These are phyloP conservation scores for Menidia menidia DNA, from an alignment of 2,797 vertebrate genomes.

Conservation along the genomic window DNA sequence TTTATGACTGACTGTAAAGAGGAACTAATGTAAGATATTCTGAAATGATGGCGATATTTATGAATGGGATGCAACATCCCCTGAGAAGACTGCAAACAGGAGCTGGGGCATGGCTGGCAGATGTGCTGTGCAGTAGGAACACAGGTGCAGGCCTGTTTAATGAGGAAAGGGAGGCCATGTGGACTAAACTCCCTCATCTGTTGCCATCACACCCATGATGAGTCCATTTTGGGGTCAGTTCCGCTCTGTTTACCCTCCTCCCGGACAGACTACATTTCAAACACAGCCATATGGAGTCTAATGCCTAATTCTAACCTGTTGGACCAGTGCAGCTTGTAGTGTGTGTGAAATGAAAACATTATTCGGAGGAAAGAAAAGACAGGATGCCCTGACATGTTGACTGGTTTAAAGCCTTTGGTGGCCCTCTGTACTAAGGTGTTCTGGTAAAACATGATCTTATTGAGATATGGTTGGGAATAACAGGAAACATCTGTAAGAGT, in stretches of 20 bases:
- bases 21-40: slow-evolving; percentile 42
- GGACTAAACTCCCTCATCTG: slow-evolving; percentile 82
- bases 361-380: no score
- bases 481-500: no score
- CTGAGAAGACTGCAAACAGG: slow-evolving; percentile 48
- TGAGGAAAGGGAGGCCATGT: slow-evolving; percentile 74
- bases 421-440: no score
- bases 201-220: slow-evolving; percentile 78
- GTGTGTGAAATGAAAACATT: background rate
- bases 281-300: slow-evolving; percentile 60
- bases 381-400: no score
- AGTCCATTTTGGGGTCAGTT: slow-evolving; percentile 80
- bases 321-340: slow-evolving; percentile 8
- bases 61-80: slow-evolving; percentile 46
- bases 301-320: slow-evolving; percentile 51
- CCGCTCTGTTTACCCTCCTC: slow-evolving; percentile 62
- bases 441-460: no score
- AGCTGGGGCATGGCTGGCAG: slow-evolving; percentile 66
- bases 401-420: no score
- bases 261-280: slow-evolving; percentile 50
- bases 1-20: slow-evolving; percentile 11
- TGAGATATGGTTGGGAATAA: no score
- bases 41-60: slow-evolving; percentile 44
- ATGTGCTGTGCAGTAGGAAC: slow-evolving; percentile 78
- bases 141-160: slow-evolving; percentile 80